Evolutionary conservation across 2,113 vertebrate genomes (phyloP), one percentile per base, ranked within the genome.

Genomic region (Ariopsis seemanni): DNA sequence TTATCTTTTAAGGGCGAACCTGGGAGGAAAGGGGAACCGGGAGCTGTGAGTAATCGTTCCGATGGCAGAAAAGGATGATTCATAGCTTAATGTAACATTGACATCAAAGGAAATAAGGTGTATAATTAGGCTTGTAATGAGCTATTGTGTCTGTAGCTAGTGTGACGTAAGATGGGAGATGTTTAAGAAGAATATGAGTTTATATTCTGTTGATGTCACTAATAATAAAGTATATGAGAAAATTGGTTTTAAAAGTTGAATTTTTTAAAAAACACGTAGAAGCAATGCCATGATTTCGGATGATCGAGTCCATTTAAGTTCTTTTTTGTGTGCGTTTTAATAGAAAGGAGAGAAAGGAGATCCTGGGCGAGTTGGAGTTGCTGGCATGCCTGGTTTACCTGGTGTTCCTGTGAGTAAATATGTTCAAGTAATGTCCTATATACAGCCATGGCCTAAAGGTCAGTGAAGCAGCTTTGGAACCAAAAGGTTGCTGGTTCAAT

Each of bases 381-480:
- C 92, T 55, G 96, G 96, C 42, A 95, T 95, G 78, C 94, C 96
- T 60, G 96, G 96, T 55, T 92, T 96, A 90, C 95, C 95, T 0
- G 96, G 96, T 84, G 93, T 93, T 81, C 95, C 95, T 30, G 95
- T 96, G 90, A 94, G 95, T 91, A 87, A 88, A 69, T 27, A n/a
- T 4, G 27, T 8, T 22, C 20, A 53, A n/a, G 42, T 42, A 42
- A 42, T 42, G 42, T 42, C 42, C 42, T 4, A 42, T 4, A 42
- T 42, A 42, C 42, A 42, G 42, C 42, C 42, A 42, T 42, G 42
- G 42, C 42, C 42, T 42, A 42, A 42, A 42, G 42, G 42, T 42
- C 42, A 42, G 4, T 42, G 42, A 42, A 42, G 42, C 42, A 42
- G 42, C 42, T 42, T 42, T 42, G 42, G 42, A 42, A 42, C 42